Base-by-base conservation (phyloP, 2,113 vertebrate genomes). In the Syrmaticus mikado region DNA sequence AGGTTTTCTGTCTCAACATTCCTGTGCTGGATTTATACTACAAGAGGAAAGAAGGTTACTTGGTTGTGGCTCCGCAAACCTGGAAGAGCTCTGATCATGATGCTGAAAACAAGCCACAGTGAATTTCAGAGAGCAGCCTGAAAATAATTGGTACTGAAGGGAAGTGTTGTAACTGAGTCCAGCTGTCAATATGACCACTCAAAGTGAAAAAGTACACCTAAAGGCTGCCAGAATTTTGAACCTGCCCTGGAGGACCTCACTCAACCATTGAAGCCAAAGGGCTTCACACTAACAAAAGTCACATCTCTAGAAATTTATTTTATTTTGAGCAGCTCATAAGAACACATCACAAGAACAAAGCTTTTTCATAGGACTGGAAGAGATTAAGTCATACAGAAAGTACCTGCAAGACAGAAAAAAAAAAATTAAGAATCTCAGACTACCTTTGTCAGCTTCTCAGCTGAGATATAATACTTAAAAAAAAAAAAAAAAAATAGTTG, bases 291-390 rank as follows among this genome's bases (percentile, higher is more conserved):
- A 72, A 67, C 50, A 74, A 64, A 93, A 38, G 58, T 82, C 58
- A 82, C 28, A 38, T 40, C 45, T 71, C 41, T 19, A 82, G 58
- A 89, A 80, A 52, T 38, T 17, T 89, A 12, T 55, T 46, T 53
- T 87, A 58, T 90, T 96, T 85, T 86, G 60, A 82, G 38, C 36
- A 79, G 38, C 60, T 93, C 64, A 46, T 74, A 50, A 67, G 82
- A 94, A 89, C 76, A 93, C 27, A 48, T 73, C 43, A 84, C 28
- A 50, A 68, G 28, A 90, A 55, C 45, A 93, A 93, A 94, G 77
- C 4, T 79, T 82, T 85, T 81, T 12, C 40, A 86, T 85, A 55
- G 34, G 14, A 82, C 48, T 87, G 50, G 61, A 81, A 86, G 11
- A n/a, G 66, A 92, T 94, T 89, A 79, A 84, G 20, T 41, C n/a